Percentiles rank a stretch among this genome's conserved stretches.
These are phyloP conservation scores for Chionoecetes opilio DNA, from an alignment of 1,140 invertebrate genomes.

Conservation along the genomic window DNA sequence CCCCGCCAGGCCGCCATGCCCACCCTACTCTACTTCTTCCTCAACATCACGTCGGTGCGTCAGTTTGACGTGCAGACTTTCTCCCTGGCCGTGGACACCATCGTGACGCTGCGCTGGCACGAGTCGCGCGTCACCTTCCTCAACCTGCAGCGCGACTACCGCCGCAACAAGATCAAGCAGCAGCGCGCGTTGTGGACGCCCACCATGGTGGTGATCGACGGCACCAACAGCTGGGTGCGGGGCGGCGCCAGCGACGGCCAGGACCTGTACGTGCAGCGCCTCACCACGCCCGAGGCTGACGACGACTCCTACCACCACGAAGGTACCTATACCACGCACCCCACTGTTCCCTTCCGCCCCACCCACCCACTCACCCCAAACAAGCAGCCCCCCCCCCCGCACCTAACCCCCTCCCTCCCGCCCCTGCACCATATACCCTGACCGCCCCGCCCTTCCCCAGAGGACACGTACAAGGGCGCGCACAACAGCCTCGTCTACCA, in stretches of 20 bases:
- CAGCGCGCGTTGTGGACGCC: conserved; percentile 33
- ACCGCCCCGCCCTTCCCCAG: not conserved
- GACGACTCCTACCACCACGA: not conserved
- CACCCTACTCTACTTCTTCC: not conserved
- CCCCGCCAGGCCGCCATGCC: not conserved
- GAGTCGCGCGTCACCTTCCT: conserved; percentile 46
- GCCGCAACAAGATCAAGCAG: conserved; percentile 48
- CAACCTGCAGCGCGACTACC: conserved; percentile 20
- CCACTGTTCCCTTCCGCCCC: not conserved
- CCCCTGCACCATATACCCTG: not conserved
- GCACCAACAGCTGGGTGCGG: conserved; percentile 5
- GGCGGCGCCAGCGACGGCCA: not conserved
- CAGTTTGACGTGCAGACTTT: conserved; percentile 44
- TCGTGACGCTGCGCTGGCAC: conserved; percentile 27
- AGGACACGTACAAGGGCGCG: conserved; percentile 25
- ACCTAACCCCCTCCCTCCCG: not conserved
- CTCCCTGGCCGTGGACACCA: not conserved
- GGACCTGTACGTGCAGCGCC: not conserved
- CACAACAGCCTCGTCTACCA: conserved; percentile 37
- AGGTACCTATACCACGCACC: not conserved
- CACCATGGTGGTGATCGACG: conserved; percentile 33
- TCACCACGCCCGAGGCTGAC: not conserved
- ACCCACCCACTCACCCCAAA: not conserved
- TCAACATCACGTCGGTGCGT: conserved; percentile 55
- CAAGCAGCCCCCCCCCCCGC: not conserved